Evolutionary conservation across 2,113 vertebrate species (phyloP).

Genomic region (Lophius piscatorius): DNA sequence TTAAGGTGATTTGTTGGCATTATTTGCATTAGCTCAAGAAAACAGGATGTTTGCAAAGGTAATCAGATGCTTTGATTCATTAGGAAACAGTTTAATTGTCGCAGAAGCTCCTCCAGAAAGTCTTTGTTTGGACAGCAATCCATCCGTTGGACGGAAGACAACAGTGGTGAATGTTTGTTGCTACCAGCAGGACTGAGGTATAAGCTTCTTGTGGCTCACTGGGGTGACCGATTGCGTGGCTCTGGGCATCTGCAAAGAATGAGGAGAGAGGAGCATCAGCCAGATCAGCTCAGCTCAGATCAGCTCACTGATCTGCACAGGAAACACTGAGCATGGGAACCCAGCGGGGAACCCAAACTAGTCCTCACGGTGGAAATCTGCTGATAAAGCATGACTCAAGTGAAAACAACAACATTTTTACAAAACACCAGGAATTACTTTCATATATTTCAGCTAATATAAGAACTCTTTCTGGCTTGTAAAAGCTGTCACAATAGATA

Average conservation of each 20-base stretch:
- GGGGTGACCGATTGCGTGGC: conserved; percentile 52
- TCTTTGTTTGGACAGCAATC: conserved; percentile 44
- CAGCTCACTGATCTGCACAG: conserved; percentile 68
- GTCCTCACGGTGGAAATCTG: conserved; percentile 37
- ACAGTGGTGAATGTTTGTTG: conserved; percentile 21
- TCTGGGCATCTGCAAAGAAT: conserved; percentile 55
- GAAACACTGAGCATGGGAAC: conserved; percentile 71
- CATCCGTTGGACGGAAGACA: conserved; percentile 12
- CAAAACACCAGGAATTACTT: no score
- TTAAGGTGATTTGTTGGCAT: not conserved
- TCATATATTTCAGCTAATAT: no score
- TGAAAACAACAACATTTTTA: conserved; percentile 10
- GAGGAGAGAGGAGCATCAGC: conserved; percentile 54
- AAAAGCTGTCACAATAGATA: no score
- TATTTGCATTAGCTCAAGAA: not conserved
- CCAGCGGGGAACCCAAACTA: conserved; percentile 45
- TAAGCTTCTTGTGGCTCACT: conserved; percentile 43
- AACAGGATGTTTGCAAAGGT: not conserved
- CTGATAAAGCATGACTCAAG: conserved; percentile 28
- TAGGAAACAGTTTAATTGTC: conserved; percentile 7
- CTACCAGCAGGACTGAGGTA: conserved; percentile 54
- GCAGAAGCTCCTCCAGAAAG: conserved; percentile 1
- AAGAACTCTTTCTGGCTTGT: no score
- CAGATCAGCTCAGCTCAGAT: conserved; percentile 65
- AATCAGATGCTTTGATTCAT: not conserved